Percentiles rank a stretch among this genome's conserved stretches.
phyloP scores from a whole-genome alignment of 2,888 invertebrate genomes.

The Dermolepida albohirtum region DNA sequence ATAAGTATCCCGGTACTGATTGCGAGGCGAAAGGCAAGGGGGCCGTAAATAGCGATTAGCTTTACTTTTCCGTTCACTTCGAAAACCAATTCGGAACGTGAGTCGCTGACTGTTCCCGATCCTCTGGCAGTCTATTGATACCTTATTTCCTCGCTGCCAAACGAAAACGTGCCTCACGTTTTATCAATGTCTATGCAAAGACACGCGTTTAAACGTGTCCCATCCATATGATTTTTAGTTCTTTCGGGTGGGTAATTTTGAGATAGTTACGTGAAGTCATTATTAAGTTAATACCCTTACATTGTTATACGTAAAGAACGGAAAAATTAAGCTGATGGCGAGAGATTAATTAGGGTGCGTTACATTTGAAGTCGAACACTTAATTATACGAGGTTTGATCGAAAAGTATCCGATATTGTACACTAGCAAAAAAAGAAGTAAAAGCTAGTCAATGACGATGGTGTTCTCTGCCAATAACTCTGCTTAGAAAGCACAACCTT shows the following conservation, averaged over 20 bases:
- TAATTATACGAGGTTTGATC: no score
- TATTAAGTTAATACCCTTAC: no score
- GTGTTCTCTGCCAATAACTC: no score
- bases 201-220: conserved; percentile 6
- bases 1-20: no score
- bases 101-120: conserved; percentile 9
- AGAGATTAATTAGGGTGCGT: no score
- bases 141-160: conserved; percentile 13
- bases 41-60: conserved; percentile 29
- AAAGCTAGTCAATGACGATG: no score
- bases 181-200: conserved; percentile 15
- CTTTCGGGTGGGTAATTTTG: neutral
- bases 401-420: no score
- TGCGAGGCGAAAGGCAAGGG: neutral
- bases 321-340: no score
- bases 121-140: conserved; percentile 17
- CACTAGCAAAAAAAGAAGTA: no score
- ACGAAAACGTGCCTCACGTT: conserved; percentile 12
- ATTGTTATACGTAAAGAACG: no score
- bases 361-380: no score
- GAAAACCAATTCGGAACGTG: conserved; percentile 26
- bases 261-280: neutral
- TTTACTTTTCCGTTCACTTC: conserved; percentile 20
- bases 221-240: conserved; percentile 19
- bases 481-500: no score